Conservation (phyloP, 2,113 vertebrate genomes). For the Cryptotis parvus region DNA sequence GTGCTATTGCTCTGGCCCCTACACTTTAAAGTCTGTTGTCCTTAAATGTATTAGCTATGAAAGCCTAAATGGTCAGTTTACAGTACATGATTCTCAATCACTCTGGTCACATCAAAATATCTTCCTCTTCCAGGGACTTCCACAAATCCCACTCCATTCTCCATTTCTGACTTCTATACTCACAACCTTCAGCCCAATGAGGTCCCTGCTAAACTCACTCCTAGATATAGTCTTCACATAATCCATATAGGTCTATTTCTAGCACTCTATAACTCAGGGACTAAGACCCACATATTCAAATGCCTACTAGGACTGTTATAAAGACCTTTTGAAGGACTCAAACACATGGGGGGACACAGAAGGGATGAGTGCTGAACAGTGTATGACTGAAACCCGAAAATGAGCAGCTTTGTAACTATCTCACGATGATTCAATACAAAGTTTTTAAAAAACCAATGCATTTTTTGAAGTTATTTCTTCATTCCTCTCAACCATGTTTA, state of each 20-base stretch:
- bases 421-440: too few relatives aligned
- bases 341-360: conserved; percentile 15
- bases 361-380: too few relatives aligned
- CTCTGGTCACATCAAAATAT: not conserved
- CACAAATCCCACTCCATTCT: not conserved
- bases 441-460: too few relatives aligned
- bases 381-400: too few relatives aligned
- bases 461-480: conserved; percentile 50
- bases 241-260: not conserved
- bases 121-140: not conserved
- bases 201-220: not conserved
- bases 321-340: conserved; percentile 38
- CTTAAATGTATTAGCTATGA: conserved; percentile 5
- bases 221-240: not conserved
- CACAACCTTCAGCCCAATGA: not conserved
- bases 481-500: conserved; percentile 40
- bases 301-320: not conserved
- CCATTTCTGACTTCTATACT: conserved; percentile 13
- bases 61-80: not conserved
- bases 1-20: too few relatives aligned
- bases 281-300: not conserved
- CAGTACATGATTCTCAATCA: not conserved
- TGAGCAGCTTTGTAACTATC: too few relatives aligned
- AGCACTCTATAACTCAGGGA: not conserved
- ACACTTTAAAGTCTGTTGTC: not conserved